phyloP scores from a whole-genome alignment of 1,140 invertebrate species.

The Cheumatopsyche charites region DNA sequence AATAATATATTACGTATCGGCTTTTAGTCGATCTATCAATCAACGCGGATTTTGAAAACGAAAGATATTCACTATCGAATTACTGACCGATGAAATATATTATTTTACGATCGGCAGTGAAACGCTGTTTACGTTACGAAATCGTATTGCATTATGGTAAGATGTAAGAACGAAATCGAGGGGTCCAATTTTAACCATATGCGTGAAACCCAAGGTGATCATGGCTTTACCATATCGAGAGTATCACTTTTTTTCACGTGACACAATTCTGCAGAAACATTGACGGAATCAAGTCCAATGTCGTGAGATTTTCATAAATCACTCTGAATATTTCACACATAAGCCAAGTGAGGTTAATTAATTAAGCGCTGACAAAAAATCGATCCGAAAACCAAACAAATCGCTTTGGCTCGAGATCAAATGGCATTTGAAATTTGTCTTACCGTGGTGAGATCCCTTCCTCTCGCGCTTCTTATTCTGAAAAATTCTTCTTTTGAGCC shows the following conservation, averaged over 20 bases:
- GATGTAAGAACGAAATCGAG: too few relatives aligned
- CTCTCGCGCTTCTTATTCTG: constrained; percentile 60
- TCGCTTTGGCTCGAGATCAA: constrained; percentile 30
- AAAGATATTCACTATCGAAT: too few relatives aligned
- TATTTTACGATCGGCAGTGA: too few relatives aligned
- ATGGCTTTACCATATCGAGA: not conserved
- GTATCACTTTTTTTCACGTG: not conserved
- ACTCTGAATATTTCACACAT: not conserved
- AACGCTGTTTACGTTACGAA: too few relatives aligned
- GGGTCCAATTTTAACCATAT: too few relatives aligned
- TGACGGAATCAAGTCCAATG: constrained; percentile 3
- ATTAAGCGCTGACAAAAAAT: constrained; percentile 41
- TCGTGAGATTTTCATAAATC: constrained; percentile 5
- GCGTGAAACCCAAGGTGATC: not conserved
- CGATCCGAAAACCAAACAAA: constrained; percentile 30
- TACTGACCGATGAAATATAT: too few relatives aligned
- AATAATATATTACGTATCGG: too few relatives aligned
- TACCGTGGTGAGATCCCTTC: constrained; percentile 49
- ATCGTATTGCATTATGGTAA: too few relatives aligned
- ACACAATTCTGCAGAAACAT: not conserved
- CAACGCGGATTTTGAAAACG: too few relatives aligned
- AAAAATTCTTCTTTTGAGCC: constrained; percentile 59
- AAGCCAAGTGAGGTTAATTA: constrained; percentile 19
- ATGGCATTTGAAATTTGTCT: constrained; percentile 6
- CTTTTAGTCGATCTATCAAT: too few relatives aligned